These are phyloP conservation scores for Arothron firmamentum DNA, from an alignment of 2,113 vertebrate genomes.

Conservation along the genomic window DNA sequence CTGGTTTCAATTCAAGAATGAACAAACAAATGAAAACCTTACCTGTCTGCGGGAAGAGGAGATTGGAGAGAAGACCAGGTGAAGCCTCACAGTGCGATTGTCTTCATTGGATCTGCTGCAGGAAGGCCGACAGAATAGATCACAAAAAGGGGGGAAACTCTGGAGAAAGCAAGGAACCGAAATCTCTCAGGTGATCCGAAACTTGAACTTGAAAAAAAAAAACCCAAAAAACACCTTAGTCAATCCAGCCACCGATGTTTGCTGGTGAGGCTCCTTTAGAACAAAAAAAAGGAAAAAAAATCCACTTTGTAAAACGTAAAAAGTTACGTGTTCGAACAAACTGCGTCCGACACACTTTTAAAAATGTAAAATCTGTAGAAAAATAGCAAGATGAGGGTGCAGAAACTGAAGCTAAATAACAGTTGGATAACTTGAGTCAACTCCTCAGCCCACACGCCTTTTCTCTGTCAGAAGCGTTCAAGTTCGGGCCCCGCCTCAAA, in stretches of 20 bases:
- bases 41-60: conserved; percentile 35
- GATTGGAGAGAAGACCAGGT: conserved; percentile 4
- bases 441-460: conserved; percentile 12
- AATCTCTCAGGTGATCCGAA: conserved; percentile 24
- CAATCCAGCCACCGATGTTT: neutral
- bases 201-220: conserved; percentile 14
- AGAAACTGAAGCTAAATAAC: neutral
- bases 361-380: no score
- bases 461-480: conserved; percentile 43
- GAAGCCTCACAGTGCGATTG: conserved; percentile 5
- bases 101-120: conserved; percentile 25
- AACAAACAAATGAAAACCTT: conserved; percentile 9
- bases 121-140: no score
- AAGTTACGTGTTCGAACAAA: neutral
- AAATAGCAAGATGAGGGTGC: no score
- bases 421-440: neutral
- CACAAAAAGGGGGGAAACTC: no score
- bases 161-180: conserved; percentile 33
- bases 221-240: neutral
- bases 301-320: neutral
- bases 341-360: neutral
- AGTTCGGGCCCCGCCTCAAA: conserved; percentile 64
- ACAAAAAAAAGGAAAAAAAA: neutral
- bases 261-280: neutral
- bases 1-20: neutral